These are phyloP conservation scores for Latrodectus elegans DNA, from an alignment of 2,888 invertebrate genomes.

Conservation along the genomic window DNA sequence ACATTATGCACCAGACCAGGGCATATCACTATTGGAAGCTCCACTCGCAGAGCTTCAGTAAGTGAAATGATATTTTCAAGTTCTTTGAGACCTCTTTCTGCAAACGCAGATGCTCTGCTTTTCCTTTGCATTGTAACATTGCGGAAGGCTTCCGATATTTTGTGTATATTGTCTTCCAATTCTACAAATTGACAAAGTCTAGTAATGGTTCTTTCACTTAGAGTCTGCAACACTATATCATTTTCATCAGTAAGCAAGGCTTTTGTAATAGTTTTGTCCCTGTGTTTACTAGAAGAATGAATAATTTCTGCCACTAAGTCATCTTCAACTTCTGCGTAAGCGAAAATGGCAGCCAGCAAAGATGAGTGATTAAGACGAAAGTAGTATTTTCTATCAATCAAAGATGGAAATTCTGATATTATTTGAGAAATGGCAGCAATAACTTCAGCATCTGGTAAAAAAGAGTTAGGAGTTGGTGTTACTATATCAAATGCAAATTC, in stretches of 20 bases:
- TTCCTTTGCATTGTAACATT: conserved; percentile 81
- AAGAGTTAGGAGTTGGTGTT: conserved; percentile 77
- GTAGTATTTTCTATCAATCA: conserved; percentile 76
- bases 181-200: conserved; percentile 81
- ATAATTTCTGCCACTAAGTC: conserved; percentile 74
- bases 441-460: conserved; percentile 90
- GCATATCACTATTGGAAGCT: conserved; percentile 79
- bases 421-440: conserved; percentile 86
- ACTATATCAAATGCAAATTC: conserved; percentile 97
- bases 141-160: conserved; percentile 80
- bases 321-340: conserved; percentile 86
- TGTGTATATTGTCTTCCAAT: conserved; percentile 80
- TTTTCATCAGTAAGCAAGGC: conserved; percentile 30
- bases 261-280: conserved; percentile 56
- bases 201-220: conserved; percentile 76
- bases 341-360: conserved; percentile 83
- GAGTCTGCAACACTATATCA: neutral
- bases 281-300: conserved; percentile 53
- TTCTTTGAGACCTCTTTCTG: conserved; percentile 84
- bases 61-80: conserved; percentile 84
- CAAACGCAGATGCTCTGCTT: conserved; percentile 81
- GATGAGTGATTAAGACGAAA: conserved; percentile 87
- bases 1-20: conserved; percentile 80
- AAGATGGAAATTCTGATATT: conserved; percentile 80
- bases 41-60: conserved; percentile 84